These are phyloP conservation scores for Caenorhabditis sp. DNA, from an alignment of 2,888 invertebrate species.

Conservation along the genomic window DNA sequence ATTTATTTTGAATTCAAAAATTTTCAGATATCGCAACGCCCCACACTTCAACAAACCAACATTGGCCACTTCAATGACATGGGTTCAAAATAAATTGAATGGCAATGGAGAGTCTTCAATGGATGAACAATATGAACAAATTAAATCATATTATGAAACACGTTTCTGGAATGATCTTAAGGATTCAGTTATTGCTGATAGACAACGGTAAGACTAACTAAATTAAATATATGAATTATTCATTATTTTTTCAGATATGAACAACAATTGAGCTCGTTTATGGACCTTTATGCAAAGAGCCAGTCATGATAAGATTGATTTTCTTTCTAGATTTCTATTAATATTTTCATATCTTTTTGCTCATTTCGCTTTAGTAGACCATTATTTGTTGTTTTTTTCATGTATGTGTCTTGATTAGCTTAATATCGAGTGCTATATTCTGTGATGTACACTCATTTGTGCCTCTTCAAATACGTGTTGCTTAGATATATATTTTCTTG, in stretches of 20 bases:
- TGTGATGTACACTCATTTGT: conserved; percentile 33
- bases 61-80: conserved; percentile 27
- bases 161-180: conserved; percentile 18
- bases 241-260: conserved; percentile 18
- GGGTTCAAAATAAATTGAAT: conserved; percentile 24
- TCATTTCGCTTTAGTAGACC: conserved; percentile 5
- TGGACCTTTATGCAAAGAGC: conserved; percentile 2
- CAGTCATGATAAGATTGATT: not conserved
- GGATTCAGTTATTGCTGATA: conserved; percentile 9
- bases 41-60: conserved; percentile 27
- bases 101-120: conserved; percentile 10
- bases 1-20: too few species aligned
- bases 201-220: conserved; percentile 12
- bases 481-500: not conserved
- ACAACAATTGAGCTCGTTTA: conserved; percentile 10
- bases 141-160: conserved; percentile 14
- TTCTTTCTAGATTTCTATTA: not conserved
- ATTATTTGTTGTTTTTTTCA: not conserved
- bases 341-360: too few species aligned
- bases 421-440: conserved; percentile 21
- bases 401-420: not conserved
- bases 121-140: conserved; percentile 29
- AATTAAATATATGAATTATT: not conserved
- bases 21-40: conserved; percentile 31
- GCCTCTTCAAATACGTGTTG: conserved; percentile 42